Evolutionary conservation across 2,797 vertebrate genomes (phyloP).

Genomic region (Jordanella pulchra): DNA sequence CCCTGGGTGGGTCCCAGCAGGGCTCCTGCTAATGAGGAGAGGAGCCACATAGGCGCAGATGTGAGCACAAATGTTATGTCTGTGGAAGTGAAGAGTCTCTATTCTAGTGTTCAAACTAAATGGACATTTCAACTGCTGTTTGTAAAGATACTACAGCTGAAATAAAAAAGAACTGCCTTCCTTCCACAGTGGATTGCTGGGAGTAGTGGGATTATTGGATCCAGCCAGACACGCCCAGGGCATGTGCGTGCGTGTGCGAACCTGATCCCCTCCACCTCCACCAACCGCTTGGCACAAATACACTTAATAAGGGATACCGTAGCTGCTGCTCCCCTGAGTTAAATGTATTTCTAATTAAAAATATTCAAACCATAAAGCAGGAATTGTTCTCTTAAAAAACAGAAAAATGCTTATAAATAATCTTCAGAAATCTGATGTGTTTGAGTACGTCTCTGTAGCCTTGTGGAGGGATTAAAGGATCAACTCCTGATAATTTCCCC

Average conservation of each 20-base stretch:
- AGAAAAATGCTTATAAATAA: constrained; percentile 36
- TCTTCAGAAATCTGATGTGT: constrained; percentile 52
- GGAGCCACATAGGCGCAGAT: constrained; percentile 57
- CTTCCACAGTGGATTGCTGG: constrained; percentile 60
- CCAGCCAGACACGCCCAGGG: constrained; percentile 61
- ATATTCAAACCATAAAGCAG: constrained; percentile 2
- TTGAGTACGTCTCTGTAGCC: constrained; percentile 63
- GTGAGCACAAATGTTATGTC: constrained; percentile 31
- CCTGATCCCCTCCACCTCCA: constrained; percentile 51
- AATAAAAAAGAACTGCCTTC: constrained; percentile 22
- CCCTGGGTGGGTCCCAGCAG: constrained; percentile 60
- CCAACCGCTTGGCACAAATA: constrained; percentile 63
- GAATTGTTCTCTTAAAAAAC: constrained; percentile 16
- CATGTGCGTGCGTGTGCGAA: constrained; percentile 51
- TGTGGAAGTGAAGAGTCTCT: constrained; percentile 12
- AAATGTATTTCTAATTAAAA: constrained; percentile 7
- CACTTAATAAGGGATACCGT: constrained; percentile 23
- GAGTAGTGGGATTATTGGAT: constrained; percentile 76
- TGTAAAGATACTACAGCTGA: constrained; percentile 18
- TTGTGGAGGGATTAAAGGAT: constrained; percentile 76
- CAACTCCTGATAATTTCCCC: constrained; percentile 67
- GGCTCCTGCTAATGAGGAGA: constrained; percentile 70
- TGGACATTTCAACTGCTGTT: constrained; percentile 21
- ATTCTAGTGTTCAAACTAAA: not conserved
- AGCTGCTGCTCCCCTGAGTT: constrained; percentile 14